Evolutionary conservation across 2,797 vertebrate species (phyloP).

Genomic region (Rhinogobio ventralis): DNA sequence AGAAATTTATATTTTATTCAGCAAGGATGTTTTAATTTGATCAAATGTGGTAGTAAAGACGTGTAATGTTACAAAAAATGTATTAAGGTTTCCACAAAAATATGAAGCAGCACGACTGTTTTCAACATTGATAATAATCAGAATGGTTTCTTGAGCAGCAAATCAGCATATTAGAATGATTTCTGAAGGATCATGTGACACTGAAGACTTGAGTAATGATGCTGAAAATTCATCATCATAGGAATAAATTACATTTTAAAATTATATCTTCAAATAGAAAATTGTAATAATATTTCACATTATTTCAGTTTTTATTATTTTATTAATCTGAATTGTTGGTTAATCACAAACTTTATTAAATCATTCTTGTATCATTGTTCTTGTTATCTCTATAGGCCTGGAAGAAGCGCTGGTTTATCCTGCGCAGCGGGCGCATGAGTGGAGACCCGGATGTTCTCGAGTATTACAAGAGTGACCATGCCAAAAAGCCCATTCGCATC

Average conservation of each 20-base stretch:
- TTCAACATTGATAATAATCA: background rate
- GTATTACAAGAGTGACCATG: constrained; percentile 98
- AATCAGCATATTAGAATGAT: background rate
- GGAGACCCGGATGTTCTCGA: constrained; percentile 96
- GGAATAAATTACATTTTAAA: background rate
- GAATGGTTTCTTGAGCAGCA: background rate
- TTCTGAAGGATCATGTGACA: background rate
- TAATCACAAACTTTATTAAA: background rate
- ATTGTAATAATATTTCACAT: background rate
- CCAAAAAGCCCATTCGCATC: constrained; percentile 94
- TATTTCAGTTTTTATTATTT: background rate
- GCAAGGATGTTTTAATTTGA: background rate
- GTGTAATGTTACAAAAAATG: background rate
- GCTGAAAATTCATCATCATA: background rate
- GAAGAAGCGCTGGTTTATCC: constrained; percentile 98
- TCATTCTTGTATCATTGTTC: background rate
- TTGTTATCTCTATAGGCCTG: constrained; percentile 82
- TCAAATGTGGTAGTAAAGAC: background rate
- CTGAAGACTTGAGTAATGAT: background rate
- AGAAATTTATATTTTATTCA: background rate
- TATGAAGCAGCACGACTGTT: background rate
- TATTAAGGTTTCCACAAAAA: background rate
- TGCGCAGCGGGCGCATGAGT: constrained; percentile 97
- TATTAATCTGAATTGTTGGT: background rate
- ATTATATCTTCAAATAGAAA: background rate